These are phyloP conservation scores for Phengaris alcon DNA, from an alignment of 2,888 invertebrate genomes.

Conservation along the genomic window DNA sequence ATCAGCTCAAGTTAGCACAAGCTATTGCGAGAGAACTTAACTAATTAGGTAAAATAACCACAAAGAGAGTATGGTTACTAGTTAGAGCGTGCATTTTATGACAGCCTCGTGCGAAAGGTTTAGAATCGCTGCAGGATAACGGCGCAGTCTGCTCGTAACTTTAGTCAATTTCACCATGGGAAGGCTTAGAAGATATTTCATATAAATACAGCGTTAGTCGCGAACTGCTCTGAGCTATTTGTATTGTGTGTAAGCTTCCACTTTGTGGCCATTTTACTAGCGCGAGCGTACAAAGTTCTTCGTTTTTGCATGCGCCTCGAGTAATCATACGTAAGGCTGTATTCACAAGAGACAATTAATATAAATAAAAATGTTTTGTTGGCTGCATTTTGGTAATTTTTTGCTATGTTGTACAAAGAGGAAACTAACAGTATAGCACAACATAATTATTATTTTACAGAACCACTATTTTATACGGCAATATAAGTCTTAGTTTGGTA, in stretches of 20 bases:
- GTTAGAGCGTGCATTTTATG: not conserved
- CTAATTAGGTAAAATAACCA: too few species aligned
- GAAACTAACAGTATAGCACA: too few species aligned
- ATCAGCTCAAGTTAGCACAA: too few species aligned
- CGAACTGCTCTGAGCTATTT: constrained; percentile 48
- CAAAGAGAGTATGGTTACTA: too few species aligned
- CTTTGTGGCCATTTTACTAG: constrained; percentile 56
- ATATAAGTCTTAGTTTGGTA: too few species aligned
- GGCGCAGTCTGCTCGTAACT: not conserved
- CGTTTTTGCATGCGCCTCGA: constrained; percentile 53
- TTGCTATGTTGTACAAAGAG: not conserved
- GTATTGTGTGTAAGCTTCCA: constrained; percentile 55
- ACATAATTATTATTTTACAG: too few species aligned
- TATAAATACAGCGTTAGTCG: constrained; percentile 38
- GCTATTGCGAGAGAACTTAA: too few species aligned
- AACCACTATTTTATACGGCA: too few species aligned
- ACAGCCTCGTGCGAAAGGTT: not conserved
- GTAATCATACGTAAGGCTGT: constrained; percentile 50
- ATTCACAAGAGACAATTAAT: constrained; percentile 27
- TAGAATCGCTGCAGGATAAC: not conserved
- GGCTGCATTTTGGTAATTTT: not conserved
- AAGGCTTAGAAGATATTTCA: constrained; percentile 24
- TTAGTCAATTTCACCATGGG: not conserved
- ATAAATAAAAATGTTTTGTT: constrained; percentile 5
- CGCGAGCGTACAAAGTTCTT: constrained; percentile 50